phyloP scores from a whole-genome alignment of 1,140 invertebrate species.

The Zophobas atratus region DNA sequence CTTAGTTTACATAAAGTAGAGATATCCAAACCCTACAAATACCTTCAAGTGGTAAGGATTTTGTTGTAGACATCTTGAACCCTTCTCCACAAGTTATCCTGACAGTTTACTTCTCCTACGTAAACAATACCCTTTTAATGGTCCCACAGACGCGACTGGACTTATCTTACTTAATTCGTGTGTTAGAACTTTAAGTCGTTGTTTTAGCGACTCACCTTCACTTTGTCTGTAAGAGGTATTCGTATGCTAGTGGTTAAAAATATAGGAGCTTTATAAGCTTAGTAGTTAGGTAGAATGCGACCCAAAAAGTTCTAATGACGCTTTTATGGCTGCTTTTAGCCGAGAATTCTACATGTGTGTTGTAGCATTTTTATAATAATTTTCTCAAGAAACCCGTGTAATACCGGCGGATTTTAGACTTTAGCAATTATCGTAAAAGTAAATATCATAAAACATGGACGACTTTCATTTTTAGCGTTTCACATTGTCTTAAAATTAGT shows the following conservation, averaged over 20 bases:
- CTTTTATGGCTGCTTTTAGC: no score
- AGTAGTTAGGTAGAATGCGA: no score
- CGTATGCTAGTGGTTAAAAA: background rate
- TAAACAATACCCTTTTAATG: conserved; percentile 37
- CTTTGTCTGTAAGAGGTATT: background rate
- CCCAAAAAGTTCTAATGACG: no score
- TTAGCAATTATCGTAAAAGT: no score
- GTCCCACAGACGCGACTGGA: conserved; percentile 36
- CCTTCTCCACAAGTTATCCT: conserved; percentile 27
- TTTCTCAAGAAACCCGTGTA: no score
- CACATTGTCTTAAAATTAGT: no score
- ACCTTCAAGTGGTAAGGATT: conserved; percentile 24
- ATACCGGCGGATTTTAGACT: no score
- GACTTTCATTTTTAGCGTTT: no score
- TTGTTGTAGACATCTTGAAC: conserved; percentile 26
- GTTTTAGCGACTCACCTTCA: background rate
- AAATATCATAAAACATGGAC: no score
- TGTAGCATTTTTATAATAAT: no score
- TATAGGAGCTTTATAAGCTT: no score
- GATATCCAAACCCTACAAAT: conserved; percentile 14
- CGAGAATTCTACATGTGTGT: no score
- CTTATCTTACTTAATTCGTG: conserved; percentile 33
- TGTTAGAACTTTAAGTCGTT: conserved; percentile 24
- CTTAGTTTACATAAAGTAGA: background rate
- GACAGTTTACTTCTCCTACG: conserved; percentile 34